Conservation (phyloP, 2,888 invertebrate species). For the Ariolimax columbianus region DNA sequence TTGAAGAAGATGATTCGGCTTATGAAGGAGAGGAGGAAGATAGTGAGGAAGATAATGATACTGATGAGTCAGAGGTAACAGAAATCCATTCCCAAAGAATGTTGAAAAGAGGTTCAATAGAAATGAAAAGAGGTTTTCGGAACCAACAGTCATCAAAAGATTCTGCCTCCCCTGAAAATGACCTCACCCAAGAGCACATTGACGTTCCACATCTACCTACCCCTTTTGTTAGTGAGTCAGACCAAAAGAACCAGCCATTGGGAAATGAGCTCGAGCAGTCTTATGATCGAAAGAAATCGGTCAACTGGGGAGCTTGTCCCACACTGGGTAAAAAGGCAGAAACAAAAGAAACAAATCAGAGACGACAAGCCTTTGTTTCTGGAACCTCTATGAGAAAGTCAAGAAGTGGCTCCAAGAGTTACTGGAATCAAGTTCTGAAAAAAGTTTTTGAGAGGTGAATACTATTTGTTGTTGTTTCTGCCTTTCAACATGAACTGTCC, state of each 20-base stretch:
- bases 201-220: neutral
- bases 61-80: neutral
- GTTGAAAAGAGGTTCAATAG: conserved; percentile 28
- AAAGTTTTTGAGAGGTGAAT: conserved; percentile 69
- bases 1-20: conserved; percentile 18
- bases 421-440: conserved; percentile 67
- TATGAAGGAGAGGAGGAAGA: conserved; percentile 28
- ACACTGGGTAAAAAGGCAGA: neutral
- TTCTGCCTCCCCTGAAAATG: conserved; percentile 22
- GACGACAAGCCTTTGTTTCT: conserved; percentile 5
- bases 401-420: conserved; percentile 60
- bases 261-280: neutral
- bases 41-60: conserved; percentile 13
- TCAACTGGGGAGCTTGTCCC: conserved; percentile 48
- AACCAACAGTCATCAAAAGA: conserved; percentile 14
- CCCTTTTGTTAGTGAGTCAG: neutral
- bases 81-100: neutral
- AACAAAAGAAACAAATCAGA: neutral
- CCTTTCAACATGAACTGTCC: too few species aligned
- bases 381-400: conserved; percentile 40
- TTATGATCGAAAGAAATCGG: conserved; percentile 25
- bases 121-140: conserved; percentile 11
- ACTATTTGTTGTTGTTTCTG: neutral
- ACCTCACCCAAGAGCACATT: neutral
- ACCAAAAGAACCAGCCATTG: neutral